Base-by-base conservation (phyloP, 2,797 vertebrate species). In the Ciconia nigra region DNA sequence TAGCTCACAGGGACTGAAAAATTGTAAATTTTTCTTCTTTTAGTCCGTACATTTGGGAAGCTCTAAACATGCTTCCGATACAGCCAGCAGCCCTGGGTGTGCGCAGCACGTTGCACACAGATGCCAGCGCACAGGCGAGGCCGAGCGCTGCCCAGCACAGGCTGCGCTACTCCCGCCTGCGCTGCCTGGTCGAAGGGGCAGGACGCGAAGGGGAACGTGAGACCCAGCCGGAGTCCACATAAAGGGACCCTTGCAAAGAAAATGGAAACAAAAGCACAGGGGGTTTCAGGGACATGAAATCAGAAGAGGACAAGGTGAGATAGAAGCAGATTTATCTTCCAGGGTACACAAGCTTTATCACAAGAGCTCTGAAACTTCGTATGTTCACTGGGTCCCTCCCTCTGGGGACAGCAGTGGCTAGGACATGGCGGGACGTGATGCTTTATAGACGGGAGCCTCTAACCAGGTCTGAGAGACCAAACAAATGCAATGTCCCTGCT, bases 101-200 rank as follows among this genome's bases (percentile, higher is more conserved):
- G 70, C 66, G 33, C 28, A 66, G 66, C 69, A 59, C 2, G 1
- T 19, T 54, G 61, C 21, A 29, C 52, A 15, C 35, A 76, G 71
- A 35, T 57, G 71, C 41, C 0, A 2, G 41, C 22, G 39, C 1
- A 0, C 4, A 2, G 4, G 42, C 1, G 20, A n/a, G 55, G 59
- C 52, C 33, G n/a, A 66, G 83, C 0, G 4, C 35, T 59, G 35
- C 66, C 67, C 66, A 52, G 63, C 35, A 52, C 70, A 15, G 1
- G 2, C 49, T 41, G 63, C 5, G 0, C 15, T n/a, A 15, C 18
- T 59, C 42, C 58, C 73, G 6, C 4, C 6, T 5, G 2, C 13
- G 2, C 22, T 73, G 18, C 63, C 31, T 1, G 1, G 41, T 26
- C 3, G 8, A 49, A 72, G 54, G 54, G 74, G 24, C 59, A 63